Conservation (phyloP, 2,888 invertebrate species). For the Nipponacmea schrenckii region DNA sequence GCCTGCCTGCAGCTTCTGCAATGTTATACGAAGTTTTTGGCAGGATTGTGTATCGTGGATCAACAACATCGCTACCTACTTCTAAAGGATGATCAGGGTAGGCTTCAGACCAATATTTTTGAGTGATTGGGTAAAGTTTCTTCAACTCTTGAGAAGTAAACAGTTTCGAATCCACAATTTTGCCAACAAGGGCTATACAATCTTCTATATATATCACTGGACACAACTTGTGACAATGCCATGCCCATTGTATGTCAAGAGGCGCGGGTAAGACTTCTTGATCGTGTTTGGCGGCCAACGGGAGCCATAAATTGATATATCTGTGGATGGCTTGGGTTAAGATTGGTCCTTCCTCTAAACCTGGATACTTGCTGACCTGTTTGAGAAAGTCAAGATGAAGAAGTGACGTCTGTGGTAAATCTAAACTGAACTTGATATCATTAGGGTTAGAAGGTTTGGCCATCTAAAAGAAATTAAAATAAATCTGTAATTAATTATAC, state of each 20-base stretch:
- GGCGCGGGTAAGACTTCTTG: slow-evolving; percentile 67
- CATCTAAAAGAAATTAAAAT: background rate
- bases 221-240: slow-evolving; percentile 68
- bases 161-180: slow-evolving; percentile 68
- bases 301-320: slow-evolving; percentile 70
- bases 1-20: slow-evolving; percentile 66
- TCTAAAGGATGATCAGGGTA: slow-evolving; percentile 62
- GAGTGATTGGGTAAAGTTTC: slow-evolving; percentile 51
- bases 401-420: slow-evolving; percentile 38
- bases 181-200: slow-evolving; percentile 52
- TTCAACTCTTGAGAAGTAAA: slow-evolving; percentile 54
- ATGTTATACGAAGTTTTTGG: slow-evolving; percentile 64
- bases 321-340: slow-evolving; percentile 68
- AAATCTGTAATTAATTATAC: too few species aligned
- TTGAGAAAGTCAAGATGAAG: slow-evolving; percentile 54
- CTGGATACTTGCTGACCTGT: slow-evolving; percentile 45
- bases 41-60: slow-evolving; percentile 13
- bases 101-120: slow-evolving; percentile 53
- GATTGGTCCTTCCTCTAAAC: slow-evolving; percentile 58
- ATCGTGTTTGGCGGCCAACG: slow-evolving; percentile 64
- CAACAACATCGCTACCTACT: slow-evolving; percentile 28
- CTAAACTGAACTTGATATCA: slow-evolving; percentile 31
- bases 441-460: slow-evolving; percentile 8
- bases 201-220: slow-evolving; percentile 61
- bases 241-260: slow-evolving; percentile 70